These are phyloP conservation scores for Agapostemon virescens DNA, from an alignment of 2,888 invertebrate species.

Conservation along the genomic window DNA sequence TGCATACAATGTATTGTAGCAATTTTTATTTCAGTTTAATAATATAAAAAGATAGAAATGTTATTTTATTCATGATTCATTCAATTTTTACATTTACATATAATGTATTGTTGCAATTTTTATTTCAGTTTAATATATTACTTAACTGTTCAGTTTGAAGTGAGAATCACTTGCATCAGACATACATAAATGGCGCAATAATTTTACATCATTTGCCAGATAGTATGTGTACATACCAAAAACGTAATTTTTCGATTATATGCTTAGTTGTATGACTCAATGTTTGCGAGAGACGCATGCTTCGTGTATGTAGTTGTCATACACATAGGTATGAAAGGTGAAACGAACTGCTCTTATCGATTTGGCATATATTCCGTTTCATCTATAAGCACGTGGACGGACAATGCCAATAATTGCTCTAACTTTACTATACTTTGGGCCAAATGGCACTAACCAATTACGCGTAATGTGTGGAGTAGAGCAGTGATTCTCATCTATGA, in stretches of 20 bases:
- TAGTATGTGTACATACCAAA: neutral
- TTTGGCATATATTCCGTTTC: constrained; percentile 76
- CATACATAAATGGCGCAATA: neutral
- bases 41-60: too few relatives aligned
- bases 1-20: too few relatives aligned
- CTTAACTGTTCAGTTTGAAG: neutral
- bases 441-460: neutral
- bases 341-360: constrained; percentile 67
- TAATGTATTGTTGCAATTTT: neutral
- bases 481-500: neutral
- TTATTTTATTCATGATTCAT: too few relatives aligned
- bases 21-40: too few relatives aligned
- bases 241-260: neutral
- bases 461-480: neutral
- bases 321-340: constrained; percentile 16
- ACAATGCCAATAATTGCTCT: constrained; percentile 3
- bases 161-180: neutral
- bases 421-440: neutral
- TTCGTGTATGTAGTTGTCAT: constrained; percentile 17
- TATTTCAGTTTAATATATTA: neutral
- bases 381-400: constrained; percentile 65
- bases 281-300: neutral
- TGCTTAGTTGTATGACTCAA: neutral
- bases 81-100: too few relatives aligned
- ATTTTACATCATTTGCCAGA: neutral